Base-by-base conservation (phyloP, 2,113 vertebrate species). In the Tachycineta bicolor region DNA sequence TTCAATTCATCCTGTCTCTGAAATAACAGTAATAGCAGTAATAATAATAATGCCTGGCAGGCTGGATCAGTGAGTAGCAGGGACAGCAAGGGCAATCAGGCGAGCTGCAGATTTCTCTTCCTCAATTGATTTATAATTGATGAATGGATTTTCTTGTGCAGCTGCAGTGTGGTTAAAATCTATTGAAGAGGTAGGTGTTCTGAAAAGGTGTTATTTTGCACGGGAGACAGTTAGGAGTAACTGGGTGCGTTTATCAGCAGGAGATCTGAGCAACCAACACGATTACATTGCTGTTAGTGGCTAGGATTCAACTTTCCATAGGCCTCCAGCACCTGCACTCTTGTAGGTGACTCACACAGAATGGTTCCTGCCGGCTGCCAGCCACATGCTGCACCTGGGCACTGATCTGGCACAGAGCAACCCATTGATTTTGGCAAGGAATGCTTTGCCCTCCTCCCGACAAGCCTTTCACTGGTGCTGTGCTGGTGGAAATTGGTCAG, bases 71-170 rank as follows among this genome's bases (percentile, higher is more conserved):
- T 46, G 68, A 83, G 76, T 60, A 88, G 83, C 68, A 93, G 90
- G 68, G 79, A 86, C 78, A 92, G 52, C 60, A 78, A 94, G 79
- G 28, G 71, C 76, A 92, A 71, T 50, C 71, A 93, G 73, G 56
- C 1, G 0, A 93, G 85, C 68, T 86, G 88, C 90, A 92, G 76
- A 93, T 90, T 96, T 93, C 44, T 92, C 85, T 93, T 88, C 52
- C 80, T 94, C 76, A 79, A 89, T 76, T 91, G 92, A 97, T 97
- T 94, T 96, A 96, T 94, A 96, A 96, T 95, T 96, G 94, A 96
- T 97, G 85, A 94, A 96, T 87, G 76, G 85, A 93, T 96, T 96
- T 96, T 87, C 94, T 90, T 10, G 52, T 93, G 94, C 79, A 87
- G 76, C 79, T 94, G 90, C 64, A 64, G 65, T 2, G 2, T 77